Conservation (phyloP, 2,113 vertebrate species). For the Actenoides lindsayi region DNA sequence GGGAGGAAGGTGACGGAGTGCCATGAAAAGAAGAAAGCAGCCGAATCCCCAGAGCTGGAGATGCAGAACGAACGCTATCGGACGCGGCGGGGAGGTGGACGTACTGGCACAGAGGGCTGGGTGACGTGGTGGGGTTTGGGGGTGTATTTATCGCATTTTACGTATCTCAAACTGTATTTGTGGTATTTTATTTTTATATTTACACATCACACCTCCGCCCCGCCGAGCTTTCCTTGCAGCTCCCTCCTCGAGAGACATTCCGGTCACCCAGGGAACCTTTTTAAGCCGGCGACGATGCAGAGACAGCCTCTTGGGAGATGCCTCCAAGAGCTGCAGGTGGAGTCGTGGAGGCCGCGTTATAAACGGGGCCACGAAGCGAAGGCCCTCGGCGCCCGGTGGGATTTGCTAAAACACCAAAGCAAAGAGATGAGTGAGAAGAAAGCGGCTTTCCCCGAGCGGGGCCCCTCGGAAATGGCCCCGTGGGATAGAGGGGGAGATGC, state of each 20-base stretch:
- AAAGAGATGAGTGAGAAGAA: background rate
- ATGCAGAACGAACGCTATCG: too few species aligned
- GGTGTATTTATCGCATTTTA: background rate
- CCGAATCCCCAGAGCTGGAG: background rate
- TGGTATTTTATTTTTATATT: background rate
- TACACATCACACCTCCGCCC: background rate
- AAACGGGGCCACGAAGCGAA: background rate
- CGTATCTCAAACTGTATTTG: background rate
- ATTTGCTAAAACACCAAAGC: background rate
- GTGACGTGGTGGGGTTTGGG: fast-evolving
- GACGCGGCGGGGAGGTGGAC: fast-evolving
- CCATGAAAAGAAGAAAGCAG: too few species aligned
- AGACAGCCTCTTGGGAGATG: background rate
- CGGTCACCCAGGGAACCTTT: background rate
- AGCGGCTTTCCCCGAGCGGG: fast-evolving
- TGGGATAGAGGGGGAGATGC: fast-evolving
- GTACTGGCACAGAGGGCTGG: background rate
- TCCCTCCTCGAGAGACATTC: background rate
- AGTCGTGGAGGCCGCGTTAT: background rate
- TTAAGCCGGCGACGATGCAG: fast-evolving
- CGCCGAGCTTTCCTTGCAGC: fast-evolving
- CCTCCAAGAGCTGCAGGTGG: fast-evolving
- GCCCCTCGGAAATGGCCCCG: fast-evolving
- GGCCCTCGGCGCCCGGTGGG: background rate
- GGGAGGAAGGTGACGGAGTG: background rate